Conservation (phyloP, 2,797 vertebrate genomes). For the Cyclopterus lumpus region DNA sequence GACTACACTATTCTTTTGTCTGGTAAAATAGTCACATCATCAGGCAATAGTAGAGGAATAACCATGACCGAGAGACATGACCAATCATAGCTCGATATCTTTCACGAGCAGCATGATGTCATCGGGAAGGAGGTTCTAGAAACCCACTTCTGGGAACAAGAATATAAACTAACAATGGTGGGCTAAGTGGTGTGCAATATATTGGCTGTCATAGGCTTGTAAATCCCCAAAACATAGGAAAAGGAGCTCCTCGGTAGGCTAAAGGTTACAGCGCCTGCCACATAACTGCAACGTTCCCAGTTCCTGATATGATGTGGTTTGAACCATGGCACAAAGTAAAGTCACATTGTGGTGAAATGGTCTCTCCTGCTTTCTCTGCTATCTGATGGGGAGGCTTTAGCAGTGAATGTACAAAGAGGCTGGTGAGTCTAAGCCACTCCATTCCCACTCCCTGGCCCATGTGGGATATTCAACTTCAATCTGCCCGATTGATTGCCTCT, state of each 20-base stretch:
- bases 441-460: conserved; percentile 53
- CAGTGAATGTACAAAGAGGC: conserved; percentile 55
- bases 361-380: conserved; percentile 18
- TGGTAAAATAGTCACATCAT: no score
- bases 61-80: background rate
- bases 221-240: background rate
- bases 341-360: conserved; percentile 24
- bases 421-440: conserved; percentile 64
- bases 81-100: background rate
- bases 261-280: background rate
- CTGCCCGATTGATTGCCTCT: conserved; percentile 79
- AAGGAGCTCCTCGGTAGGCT: background rate
- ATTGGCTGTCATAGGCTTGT: background rate
- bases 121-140: background rate
- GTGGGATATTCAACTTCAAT: conserved; percentile 78
- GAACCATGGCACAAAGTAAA: no score
- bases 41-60: no score
- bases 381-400: conserved; percentile 57
- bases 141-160: background rate
- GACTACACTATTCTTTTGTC: background rate
- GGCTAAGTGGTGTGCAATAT: background rate
- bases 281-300: no score
- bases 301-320: background rate
- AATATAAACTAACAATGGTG: background rate
- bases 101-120: background rate